Evolutionary conservation across 53 echinoderm and acorn worm species (phyloP).

Genomic region (Actinopyga echinites): DNA sequence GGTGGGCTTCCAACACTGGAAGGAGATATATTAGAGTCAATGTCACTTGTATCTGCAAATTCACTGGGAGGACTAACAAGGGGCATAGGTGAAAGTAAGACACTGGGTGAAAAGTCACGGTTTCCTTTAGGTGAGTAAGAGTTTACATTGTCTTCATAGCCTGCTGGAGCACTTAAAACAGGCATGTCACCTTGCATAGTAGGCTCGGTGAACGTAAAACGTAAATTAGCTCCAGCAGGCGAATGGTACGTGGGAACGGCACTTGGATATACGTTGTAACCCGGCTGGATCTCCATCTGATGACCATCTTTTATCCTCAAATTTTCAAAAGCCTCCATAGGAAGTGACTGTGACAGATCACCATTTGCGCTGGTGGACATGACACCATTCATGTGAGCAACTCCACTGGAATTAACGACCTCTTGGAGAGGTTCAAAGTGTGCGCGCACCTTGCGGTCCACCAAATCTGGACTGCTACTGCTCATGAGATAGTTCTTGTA

Average conservation of each 20-base stretch:
- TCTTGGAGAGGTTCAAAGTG: slow-evolving; percentile 73
- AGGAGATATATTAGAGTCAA: slow-evolving; percentile 90
- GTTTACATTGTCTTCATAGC: slow-evolving; percentile 50
- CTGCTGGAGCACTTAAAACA: slow-evolving; percentile 59
- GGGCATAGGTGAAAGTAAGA: slow-evolving; percentile 56
- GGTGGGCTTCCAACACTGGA: slow-evolving; percentile 85
- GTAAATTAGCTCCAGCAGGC: slow-evolving; percentile 8
- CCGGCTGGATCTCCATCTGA: neutral
- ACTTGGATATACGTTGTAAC: slow-evolving; percentile 21
- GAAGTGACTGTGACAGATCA: slow-evolving; percentile 81
- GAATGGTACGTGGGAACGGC: slow-evolving; percentile 37
- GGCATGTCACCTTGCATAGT: slow-evolving; percentile 48
- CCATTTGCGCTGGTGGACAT: slow-evolving; percentile 67
- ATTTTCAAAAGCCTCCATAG: slow-evolving; percentile 86
- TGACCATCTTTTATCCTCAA: slow-evolving; percentile 55
- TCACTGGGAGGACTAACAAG: slow-evolving; percentile 91
- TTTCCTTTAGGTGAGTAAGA: slow-evolving; percentile 19
- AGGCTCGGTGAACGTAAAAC: slow-evolving; percentile 32
- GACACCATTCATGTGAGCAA: slow-evolving; percentile 41
- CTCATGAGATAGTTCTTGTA: slow-evolving; percentile 76
- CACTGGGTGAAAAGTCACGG: slow-evolving; percentile 6
- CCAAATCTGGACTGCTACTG: slow-evolving; percentile 95
- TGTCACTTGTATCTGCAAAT: slow-evolving; percentile 93
- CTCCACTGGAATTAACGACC: slow-evolving; percentile 44
- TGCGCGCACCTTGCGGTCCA: slow-evolving; percentile 72